A percentile compares a stretch with the other conserved stretches of the same genome.
Conservation (phyloP, 2,888 invertebrate genomes). For the Eucriotettix oculatus region DNA sequence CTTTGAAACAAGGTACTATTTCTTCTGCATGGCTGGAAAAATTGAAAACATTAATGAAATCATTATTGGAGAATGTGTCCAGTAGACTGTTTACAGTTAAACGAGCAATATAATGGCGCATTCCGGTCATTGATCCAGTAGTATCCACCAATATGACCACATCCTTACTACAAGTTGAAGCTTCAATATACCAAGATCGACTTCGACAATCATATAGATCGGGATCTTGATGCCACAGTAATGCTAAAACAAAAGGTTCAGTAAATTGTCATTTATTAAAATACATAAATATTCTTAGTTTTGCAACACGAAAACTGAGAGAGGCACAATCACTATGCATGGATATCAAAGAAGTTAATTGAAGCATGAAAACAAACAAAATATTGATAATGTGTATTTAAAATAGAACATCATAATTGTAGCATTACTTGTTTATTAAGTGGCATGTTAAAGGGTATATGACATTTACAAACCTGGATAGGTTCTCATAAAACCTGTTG, state of each 20-base stretch:
- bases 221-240: constrained; percentile 45
- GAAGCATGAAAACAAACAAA: too few species aligned
- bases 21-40: constrained; percentile 50
- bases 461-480: constrained; percentile 50
- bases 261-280: neutral
- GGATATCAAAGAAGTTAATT: too few species aligned
- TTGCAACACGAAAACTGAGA: neutral
- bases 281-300: neutral
- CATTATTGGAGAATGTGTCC: constrained; percentile 93
- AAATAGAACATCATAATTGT: too few species aligned
- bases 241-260: constrained; percentile 27
- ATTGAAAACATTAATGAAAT: constrained; percentile 84
- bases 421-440: too few species aligned
- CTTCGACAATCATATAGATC: constrained; percentile 88
- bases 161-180: constrained; percentile 94
- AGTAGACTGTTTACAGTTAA: constrained; percentile 77
- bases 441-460: too few species aligned
- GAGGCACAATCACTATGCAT: too few species aligned
- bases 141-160: constrained; percentile 87
- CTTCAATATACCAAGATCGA: constrained; percentile 92
- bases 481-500: constrained; percentile 79
- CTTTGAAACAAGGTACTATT: constrained; percentile 71
- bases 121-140: constrained; percentile 93
- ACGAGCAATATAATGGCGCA: constrained; percentile 53
- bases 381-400: too few species aligned